Percentiles rank a stretch among this genome's conserved stretches.
These are phyloP conservation scores for Macroteleia sp. DNA, from an alignment of 2,888 invertebrate species.

Conservation along the genomic window DNA sequence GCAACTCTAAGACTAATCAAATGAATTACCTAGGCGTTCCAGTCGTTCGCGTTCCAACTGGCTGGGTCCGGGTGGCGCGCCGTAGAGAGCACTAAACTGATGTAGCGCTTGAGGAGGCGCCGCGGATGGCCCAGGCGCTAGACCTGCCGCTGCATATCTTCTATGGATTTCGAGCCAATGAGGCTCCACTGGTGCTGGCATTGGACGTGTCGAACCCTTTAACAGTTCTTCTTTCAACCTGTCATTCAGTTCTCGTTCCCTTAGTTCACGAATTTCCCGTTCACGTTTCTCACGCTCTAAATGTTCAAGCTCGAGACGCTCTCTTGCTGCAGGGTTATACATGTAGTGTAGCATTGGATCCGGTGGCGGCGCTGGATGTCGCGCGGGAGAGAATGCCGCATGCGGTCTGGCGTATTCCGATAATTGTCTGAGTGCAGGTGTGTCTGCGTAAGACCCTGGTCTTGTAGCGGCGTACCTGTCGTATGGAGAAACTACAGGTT, in stretches of 20 bases:
- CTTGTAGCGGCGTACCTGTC: slow-evolving; percentile 87
- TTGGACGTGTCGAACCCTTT: slow-evolving; percentile 87
- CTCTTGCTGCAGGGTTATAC: slow-evolving; percentile 91
- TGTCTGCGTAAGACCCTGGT: slow-evolving; percentile 91
- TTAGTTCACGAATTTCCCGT: too few species aligned
- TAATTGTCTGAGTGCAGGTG: slow-evolving; percentile 95
- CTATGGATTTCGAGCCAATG: slow-evolving; percentile 96
- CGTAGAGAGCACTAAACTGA: slow-evolving; percentile 88
- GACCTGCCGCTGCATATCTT: slow-evolving; percentile 85
- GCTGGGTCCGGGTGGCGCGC: slow-evolving; percentile 90
- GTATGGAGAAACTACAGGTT: slow-evolving; percentile 90
- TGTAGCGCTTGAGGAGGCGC: slow-evolving; percentile 85
- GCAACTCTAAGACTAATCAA: too few species aligned
- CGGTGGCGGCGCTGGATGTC: slow-evolving; percentile 79
- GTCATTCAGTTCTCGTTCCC: too few species aligned
- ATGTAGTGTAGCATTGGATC: slow-evolving; percentile 95
- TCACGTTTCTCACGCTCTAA: too few species aligned
- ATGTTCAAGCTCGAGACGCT: slow-evolving; percentile 89
- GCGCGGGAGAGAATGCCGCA: slow-evolving; percentile 91
- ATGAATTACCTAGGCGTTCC: slow-evolving; percentile 89
- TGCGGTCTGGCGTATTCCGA: slow-evolving; percentile 97
- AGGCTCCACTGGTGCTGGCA: slow-evolving; percentile 87
- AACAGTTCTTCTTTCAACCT: slow-evolving; percentile 94
- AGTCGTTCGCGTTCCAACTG: slow-evolving; percentile 95
- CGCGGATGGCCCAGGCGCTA: slow-evolving; percentile 81